Evolutionary conservation across 2,797 vertebrate genomes (phyloP), one percentile per base, ranked within the genome.

Genomic region (Cynopterus sphinx): DNA sequence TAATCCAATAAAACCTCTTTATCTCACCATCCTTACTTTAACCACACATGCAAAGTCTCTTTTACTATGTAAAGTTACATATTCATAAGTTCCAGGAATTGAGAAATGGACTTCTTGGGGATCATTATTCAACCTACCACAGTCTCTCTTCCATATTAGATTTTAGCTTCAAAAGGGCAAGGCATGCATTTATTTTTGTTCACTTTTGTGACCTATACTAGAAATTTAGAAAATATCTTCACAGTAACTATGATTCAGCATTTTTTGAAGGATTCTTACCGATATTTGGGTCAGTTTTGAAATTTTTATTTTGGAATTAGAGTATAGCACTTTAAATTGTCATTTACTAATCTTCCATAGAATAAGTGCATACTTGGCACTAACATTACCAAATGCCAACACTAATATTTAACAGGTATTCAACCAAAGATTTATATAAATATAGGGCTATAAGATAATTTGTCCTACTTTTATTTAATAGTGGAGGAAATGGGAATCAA

Each of bases 401-500:
- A 63, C 36, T 55, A 82, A 82, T 73, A 53, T 82, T 89, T 91
- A 91, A 73, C 16, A 73, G 33, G 11, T 82, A 93, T 49, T 74
- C 33, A 39, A 7, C 70, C 75, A 65, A 43, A 65, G 26, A 70
- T 71, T 92, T 77, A 77, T 67, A 77, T 67, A 85, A 82, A 67
- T 73, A 77, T 91, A 88, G 36, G 51, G 3, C 11, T 74, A 1
- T 49, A 83, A 67, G 33, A 86, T 53, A 94, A 71, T 84, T 73
- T 84, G 12, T 81, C n/a, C 12, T 67, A 87, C 61, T 6, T 79
- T 83, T 79, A 74, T 90, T 95, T 85, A n/a, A 74, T 4, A 92
- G 53, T n/a, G 19, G 5, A 90, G 3, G 10, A 21, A 87, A 61
- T 13, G 67, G 3, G 73, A 31, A 41, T 67, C 24, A 61, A 53